Percentiles rank a stretch among this genome's conserved stretches.
phyloP scores from a whole-genome alignment of 2,113 vertebrate genomes.

The Carettochelys insculpta region DNA sequence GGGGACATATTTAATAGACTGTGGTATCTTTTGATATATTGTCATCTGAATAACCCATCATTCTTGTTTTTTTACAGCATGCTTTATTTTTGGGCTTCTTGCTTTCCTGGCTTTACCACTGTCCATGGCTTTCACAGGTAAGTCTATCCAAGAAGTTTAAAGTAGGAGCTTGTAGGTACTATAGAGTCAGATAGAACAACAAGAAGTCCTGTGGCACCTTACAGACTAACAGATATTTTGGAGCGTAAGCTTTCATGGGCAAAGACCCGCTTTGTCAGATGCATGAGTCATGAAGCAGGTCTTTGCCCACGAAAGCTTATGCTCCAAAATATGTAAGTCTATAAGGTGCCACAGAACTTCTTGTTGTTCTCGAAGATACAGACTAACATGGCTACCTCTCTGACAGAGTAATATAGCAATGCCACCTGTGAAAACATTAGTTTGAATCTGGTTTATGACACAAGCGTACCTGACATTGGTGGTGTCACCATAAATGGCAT shows the following conservation, averaged over 20 bases:
- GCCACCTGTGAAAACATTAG: background rate
- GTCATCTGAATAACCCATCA: background rate
- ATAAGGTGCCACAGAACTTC: too few relatives aligned
- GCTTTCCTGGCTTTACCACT: conserved; percentile 69
- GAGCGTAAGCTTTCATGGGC: too few relatives aligned
- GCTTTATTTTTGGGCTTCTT: conserved; percentile 64
- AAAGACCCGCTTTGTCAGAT: too few relatives aligned
- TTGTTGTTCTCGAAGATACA: too few relatives aligned
- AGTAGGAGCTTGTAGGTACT: background rate
- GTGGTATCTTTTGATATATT: background rate
- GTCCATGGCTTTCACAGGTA: conserved; percentile 76
- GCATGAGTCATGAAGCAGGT: too few relatives aligned
- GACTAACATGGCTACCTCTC: too few relatives aligned
- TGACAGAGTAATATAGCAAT: too few relatives aligned
- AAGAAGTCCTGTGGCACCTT: too few relatives aligned
- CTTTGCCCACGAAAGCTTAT: too few relatives aligned
- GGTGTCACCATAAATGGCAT: background rate
- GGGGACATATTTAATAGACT: background rate
- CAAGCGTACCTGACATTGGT: background rate
- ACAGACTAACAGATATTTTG: too few relatives aligned
- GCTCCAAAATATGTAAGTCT: too few relatives aligned
- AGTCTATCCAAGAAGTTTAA: background rate
- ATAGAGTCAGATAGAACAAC: too few relatives aligned
- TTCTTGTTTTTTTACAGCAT: conserved; percentile 59
- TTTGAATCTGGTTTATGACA: background rate